Evolutionary conservation across 2,113 vertebrate species (phyloP).

Genomic region (Paratilapia polleni): DNA sequence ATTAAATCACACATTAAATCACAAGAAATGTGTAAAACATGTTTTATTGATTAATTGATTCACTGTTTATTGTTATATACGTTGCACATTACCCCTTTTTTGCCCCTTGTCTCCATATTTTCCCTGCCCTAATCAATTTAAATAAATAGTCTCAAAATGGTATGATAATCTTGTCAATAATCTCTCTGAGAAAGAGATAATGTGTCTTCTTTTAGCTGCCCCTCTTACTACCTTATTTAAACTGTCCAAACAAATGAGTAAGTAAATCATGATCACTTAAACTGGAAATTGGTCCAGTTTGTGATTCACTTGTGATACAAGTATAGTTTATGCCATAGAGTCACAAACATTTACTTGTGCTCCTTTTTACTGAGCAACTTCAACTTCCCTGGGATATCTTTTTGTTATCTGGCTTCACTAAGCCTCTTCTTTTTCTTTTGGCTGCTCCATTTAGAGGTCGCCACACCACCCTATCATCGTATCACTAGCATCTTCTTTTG

Average conservation of each 20-base stretch:
- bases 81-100: neutral
- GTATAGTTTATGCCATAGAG: neutral
- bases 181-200: neutral
- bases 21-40: too few species aligned
- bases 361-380: neutral
- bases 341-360: neutral
- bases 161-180: neutral
- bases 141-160: neutral
- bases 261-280: neutral
- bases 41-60: too few species aligned
- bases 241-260: neutral
- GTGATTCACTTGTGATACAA: neutral
- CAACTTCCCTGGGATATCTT: neutral
- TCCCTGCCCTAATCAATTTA: neutral
- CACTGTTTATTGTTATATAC: neutral
- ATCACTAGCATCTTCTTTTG: neutral
- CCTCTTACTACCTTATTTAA: neutral
- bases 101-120: neutral
- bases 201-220: accelerated
- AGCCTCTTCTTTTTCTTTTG: neutral
- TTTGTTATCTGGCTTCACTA: neutral
- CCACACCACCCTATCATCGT: neutral
- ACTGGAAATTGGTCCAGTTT: neutral
- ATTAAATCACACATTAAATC: conserved; percentile 39
- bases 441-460: neutral